Conservation (phyloP, 2,888 invertebrate species). For the Itoplectis maculator region DNA sequence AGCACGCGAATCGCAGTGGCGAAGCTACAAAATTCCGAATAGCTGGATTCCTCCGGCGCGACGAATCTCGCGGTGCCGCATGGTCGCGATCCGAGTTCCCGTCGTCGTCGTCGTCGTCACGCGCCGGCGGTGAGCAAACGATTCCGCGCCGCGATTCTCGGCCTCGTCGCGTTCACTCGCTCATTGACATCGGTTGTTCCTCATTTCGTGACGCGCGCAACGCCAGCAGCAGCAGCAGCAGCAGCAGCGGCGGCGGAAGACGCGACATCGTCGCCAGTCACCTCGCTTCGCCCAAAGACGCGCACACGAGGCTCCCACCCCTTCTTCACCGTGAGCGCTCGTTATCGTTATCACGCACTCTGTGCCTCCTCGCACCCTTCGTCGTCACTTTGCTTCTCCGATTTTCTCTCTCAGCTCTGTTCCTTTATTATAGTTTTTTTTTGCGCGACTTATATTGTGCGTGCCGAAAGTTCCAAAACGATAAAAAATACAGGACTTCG, state of each 20-base stretch:
- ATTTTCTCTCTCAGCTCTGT: background rate
- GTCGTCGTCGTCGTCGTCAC: constrained; percentile 28
- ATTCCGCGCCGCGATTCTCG: constrained; percentile 8
- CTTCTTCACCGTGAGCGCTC: background rate
- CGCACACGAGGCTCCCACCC: constrained; percentile 4
- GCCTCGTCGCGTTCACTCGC: constrained; percentile 32
- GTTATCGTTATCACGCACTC: constrained; percentile 19
- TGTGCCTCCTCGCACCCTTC: constrained; percentile 26
- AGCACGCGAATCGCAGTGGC: background rate
- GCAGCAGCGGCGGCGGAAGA: constrained; percentile 18
- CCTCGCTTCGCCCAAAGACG: constrained; percentile 27
- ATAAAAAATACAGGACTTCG: background rate
- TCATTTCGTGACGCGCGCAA: constrained; percentile 41
- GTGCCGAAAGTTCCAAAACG: background rate
- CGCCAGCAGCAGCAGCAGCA: constrained; percentile 17
- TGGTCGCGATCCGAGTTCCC: constrained; percentile 21
- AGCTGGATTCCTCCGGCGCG: constrained; percentile 14
- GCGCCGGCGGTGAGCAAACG: constrained; percentile 26
- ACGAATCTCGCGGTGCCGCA: constrained; percentile 1
- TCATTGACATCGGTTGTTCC: constrained; percentile 35
- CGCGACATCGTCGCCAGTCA: constrained; percentile 13
- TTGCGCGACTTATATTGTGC: background rate
- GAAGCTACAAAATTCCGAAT: no score
- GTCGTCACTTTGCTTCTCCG: background rate
- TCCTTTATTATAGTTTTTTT: background rate